A percentile compares a stretch with the other conserved stretches of the same genome.
These are phyloP conservation scores for Chloroceryle amazona DNA, from an alignment of 2,797 vertebrate species.

Conservation along the genomic window DNA sequence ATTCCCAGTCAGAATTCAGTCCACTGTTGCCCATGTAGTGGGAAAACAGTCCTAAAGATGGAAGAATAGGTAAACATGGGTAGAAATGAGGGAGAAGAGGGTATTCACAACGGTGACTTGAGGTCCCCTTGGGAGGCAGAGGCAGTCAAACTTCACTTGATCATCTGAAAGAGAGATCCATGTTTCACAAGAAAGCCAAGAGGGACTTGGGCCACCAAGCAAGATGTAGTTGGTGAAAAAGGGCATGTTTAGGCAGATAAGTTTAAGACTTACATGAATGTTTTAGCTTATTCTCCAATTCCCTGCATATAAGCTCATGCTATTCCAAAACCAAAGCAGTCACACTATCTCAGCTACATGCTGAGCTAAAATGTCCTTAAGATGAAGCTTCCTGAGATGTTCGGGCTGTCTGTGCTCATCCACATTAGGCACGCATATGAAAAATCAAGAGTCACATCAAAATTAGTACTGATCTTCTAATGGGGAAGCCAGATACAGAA, in stretches of 20 bases:
- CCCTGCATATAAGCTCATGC: not conserved
- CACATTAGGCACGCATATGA: fast-evolving
- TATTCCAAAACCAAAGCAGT: not conserved
- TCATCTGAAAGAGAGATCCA: not conserved
- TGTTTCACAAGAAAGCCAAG: fast-evolving
- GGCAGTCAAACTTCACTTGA: not conserved
- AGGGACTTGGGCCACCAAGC: not conserved
- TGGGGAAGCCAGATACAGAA: not conserved
- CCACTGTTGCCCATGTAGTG: not conserved
- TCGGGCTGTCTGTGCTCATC: not conserved
- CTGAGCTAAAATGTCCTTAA: not conserved
- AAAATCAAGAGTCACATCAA: not conserved
- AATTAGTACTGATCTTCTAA: not conserved
- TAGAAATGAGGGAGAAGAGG: not conserved
- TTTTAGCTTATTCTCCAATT: not conserved
- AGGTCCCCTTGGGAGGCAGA: not conserved
- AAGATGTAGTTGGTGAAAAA: not conserved
- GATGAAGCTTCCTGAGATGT: not conserved
- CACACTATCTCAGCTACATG: not conserved
- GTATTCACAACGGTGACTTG: not conserved
- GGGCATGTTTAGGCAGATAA: not conserved
- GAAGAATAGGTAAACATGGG: not conserved
- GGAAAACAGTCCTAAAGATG: not conserved
- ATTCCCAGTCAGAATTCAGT: not conserved
- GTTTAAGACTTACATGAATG: not conserved